These are phyloP conservation scores for Strigamia transsilvanica DNA, from an alignment of 2,888 invertebrate species.

Conservation along the genomic window DNA sequence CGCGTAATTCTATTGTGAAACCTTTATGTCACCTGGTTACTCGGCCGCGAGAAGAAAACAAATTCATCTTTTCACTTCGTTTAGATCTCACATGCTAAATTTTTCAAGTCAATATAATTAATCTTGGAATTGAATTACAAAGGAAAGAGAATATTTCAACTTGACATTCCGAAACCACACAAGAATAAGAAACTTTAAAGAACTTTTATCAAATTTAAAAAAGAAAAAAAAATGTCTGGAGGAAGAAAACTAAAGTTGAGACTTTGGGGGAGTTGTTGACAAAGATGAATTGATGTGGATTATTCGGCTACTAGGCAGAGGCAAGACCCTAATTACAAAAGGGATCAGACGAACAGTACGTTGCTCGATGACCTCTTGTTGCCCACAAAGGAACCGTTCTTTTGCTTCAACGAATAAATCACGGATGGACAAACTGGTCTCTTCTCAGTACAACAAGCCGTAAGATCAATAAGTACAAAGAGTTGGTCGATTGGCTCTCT, in stretches of 20 bases:
- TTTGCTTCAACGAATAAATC: slow-evolving; percentile 1
- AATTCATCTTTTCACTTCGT: not conserved
- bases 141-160: not conserved
- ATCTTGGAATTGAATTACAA: not conserved
- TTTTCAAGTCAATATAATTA: not conserved
- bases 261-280: not conserved
- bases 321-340: slow-evolving; percentile 26
- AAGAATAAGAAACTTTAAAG: not conserved
- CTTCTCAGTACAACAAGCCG: not conserved
- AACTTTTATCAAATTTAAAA: not conserved
- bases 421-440: slow-evolving; percentile 16
- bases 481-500: not conserved
- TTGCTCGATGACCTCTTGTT: slow-evolving; percentile 10
- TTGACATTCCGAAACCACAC: not conserved
- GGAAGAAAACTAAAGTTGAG: not conserved
- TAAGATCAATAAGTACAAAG: slow-evolving; percentile 5
- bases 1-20: not conserved
- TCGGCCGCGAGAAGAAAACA: not conserved
- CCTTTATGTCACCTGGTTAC: not conserved
- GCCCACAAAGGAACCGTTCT: slow-evolving; percentile 30
- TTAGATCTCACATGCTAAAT: not conserved
- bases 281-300: slow-evolving; percentile 18
- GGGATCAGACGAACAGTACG: slow-evolving; percentile 13
- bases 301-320: slow-evolving; percentile 21
- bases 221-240: not conserved